Conservation (phyloP, 2,113 vertebrate species). For the Ciconia stormi region DNA sequence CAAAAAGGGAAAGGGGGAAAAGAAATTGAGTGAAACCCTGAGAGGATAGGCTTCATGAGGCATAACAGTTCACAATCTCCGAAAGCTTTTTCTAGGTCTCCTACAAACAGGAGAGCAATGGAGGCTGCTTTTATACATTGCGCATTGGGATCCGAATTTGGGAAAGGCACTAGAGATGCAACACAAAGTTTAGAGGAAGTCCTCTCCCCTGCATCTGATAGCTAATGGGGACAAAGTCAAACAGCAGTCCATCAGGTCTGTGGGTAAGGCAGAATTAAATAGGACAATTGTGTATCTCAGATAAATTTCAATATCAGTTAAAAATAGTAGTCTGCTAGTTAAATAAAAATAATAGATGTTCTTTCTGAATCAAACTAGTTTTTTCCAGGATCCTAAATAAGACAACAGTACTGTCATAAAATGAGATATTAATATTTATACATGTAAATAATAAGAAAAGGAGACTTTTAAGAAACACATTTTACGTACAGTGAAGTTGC, state of each 20-base stretch:
- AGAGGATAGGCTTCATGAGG: background rate
- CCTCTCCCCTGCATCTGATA: background rate
- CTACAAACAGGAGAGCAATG: background rate
- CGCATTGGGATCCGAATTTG: background rate
- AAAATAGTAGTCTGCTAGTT: background rate
- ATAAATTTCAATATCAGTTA: background rate
- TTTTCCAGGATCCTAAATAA: background rate
- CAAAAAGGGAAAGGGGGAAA: background rate
- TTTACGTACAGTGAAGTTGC: background rate
- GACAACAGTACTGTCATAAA: background rate
- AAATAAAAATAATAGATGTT: background rate
- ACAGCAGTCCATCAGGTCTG: background rate
- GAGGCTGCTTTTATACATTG: background rate
- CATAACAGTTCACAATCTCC: background rate
- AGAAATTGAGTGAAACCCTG: background rate
- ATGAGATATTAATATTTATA: background rate
- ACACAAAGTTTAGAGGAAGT: background rate
- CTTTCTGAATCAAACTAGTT: background rate
- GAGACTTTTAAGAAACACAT: background rate
- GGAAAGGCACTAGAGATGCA: background rate
- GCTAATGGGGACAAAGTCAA: background rate
- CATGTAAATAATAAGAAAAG: accelerated
- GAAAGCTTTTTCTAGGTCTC: background rate
- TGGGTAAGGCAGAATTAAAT: background rate
- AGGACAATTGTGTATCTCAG: background rate